Evolutionary conservation across 1,140 invertebrate genomes (phyloP).

Genomic region (Platorchestia sp.): DNA sequence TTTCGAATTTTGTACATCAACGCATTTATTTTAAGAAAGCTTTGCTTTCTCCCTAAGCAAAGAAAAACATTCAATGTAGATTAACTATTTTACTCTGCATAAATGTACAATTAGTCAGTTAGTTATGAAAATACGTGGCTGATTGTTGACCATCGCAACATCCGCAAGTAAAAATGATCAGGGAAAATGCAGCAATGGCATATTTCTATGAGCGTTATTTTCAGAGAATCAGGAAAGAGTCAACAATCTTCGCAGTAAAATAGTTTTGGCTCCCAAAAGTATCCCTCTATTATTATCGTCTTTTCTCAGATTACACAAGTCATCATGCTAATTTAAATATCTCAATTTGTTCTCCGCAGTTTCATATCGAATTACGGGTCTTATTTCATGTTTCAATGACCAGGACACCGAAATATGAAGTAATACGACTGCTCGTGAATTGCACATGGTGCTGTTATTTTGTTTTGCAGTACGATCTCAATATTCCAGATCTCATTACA

Average conservation of each 20-base stretch:
- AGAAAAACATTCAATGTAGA: not conserved
- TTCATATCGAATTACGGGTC: not conserved
- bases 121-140: not conserved
- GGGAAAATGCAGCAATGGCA: not conserved
- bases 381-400: not conserved
- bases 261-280: not conserved
- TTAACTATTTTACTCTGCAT: not conserved
- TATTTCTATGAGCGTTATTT: not conserved
- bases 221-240: not conserved
- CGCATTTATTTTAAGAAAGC: too few relatives aligned
- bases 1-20: too few relatives aligned
- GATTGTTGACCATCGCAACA: not conserved
- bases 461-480: not conserved
- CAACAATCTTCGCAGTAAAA: not conserved
- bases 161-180: not conserved
- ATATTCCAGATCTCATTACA: constrained; percentile 48
- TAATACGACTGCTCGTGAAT: not conserved
- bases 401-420: not conserved
- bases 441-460: not conserved
- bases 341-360: not conserved
- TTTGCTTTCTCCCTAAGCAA: not conserved
- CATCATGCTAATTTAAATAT: not conserved
- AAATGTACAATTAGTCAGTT: not conserved
- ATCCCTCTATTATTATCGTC: not conserved
- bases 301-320: not conserved